Conservation (phyloP, 2,797 vertebrate species). For the Thaleichthys pacificus region DNA sequence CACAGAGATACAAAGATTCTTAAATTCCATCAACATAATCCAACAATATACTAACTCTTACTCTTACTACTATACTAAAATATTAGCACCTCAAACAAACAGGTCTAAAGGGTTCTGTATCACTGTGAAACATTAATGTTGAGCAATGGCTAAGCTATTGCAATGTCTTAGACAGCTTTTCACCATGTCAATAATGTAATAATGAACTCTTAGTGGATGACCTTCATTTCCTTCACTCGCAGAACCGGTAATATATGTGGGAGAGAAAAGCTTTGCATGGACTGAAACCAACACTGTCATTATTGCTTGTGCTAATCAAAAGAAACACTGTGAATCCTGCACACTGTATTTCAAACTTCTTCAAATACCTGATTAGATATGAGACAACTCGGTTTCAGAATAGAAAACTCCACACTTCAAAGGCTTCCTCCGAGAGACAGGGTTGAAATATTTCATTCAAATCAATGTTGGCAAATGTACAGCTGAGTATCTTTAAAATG, state of each 20-base stretch:
- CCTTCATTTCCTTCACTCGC: neutral
- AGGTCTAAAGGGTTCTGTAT: too few species aligned
- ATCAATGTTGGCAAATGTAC: slow-evolving; percentile 55
- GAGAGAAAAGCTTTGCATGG: slow-evolving; percentile 23
- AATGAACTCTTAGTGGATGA: neutral
- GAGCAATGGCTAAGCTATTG: neutral
- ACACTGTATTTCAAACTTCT: slow-evolving; percentile 24
- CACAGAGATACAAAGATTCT: slow-evolving; percentile 15
- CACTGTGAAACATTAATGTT: neutral
- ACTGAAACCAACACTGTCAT: slow-evolving; percentile 28
- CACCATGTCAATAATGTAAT: neutral
- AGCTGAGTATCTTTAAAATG: slow-evolving; percentile 32
- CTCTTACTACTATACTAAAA: too few species aligned
- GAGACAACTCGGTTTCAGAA: slow-evolving; percentile 18
- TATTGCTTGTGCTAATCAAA: slow-evolving; percentile 31
- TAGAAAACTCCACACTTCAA: slow-evolving; percentile 46
- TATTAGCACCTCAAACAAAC: too few species aligned
- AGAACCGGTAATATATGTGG: neutral
- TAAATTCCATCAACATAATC: neutral
- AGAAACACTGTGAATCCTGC: slow-evolving; percentile 29
- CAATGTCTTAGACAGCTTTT: neutral
- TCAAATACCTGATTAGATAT: slow-evolving; percentile 52
- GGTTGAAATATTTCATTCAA: slow-evolving; percentile 40
- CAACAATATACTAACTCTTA: too few species aligned
- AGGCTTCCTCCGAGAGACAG: slow-evolving; percentile 32